Conservation (phyloP, 2,888 invertebrate genomes). For the Polylopha cassiicola region DNA sequence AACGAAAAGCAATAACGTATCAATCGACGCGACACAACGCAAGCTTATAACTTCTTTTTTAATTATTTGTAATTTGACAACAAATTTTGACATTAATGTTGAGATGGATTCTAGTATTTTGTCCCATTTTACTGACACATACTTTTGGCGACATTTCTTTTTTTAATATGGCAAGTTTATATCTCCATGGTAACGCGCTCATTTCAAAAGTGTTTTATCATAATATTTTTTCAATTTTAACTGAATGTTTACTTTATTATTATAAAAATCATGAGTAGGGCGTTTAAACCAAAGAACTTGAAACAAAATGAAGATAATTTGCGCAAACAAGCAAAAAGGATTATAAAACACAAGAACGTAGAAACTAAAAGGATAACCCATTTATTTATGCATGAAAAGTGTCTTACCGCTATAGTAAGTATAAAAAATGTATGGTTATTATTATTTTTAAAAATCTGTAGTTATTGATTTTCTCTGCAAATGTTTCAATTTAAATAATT, state of each 20-base stretch:
- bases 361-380: slow-evolving; percentile 57
- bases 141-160: too few relatives aligned
- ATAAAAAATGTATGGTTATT: slow-evolving; percentile 33
- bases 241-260: neutral
- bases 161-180: too few relatives aligned
- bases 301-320: slow-evolving; percentile 49
- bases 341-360: slow-evolving; percentile 45
- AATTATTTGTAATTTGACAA: too few relatives aligned
- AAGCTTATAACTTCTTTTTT: too few relatives aligned
- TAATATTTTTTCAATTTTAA: too few relatives aligned
- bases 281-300: slow-evolving; percentile 32
- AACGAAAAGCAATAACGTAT: too few relatives aligned
- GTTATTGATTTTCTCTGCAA: neutral
- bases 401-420: slow-evolving; percentile 76
- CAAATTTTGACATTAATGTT: too few relatives aligned
- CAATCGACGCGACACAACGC: too few relatives aligned
- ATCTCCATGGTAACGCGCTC: too few relatives aligned
- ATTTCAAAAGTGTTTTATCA: too few relatives aligned
- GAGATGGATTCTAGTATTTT: too few relatives aligned
- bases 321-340: slow-evolving; percentile 57
- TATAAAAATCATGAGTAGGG: slow-evolving; percentile 29
- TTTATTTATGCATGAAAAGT: slow-evolving; percentile 78
- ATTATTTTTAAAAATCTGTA: neutral
- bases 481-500: neutral
- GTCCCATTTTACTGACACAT: too few relatives aligned